Percentiles rank a stretch among this genome's conserved stretches.
Conservation (phyloP, 2,888 invertebrate genomes). For the Athetis lepigone region DNA sequence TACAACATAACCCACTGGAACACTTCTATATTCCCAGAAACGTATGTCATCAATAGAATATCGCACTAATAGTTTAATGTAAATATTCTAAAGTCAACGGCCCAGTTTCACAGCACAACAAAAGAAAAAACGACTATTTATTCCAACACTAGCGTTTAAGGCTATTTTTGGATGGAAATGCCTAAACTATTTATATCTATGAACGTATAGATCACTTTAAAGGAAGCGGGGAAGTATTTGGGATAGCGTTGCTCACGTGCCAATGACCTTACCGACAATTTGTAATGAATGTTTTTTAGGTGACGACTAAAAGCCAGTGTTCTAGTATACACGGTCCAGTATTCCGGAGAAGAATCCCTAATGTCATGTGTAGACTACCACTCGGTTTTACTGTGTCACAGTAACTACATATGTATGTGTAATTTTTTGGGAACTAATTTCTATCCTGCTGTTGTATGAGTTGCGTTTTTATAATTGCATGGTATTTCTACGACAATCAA, state of each 20-base stretch:
- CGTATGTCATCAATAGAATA: slow-evolving; percentile 46
- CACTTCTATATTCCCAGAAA: slow-evolving; percentile 34
- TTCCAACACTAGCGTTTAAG: slow-evolving; percentile 50
- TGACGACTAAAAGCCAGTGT: background rate
- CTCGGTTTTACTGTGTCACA: no score
- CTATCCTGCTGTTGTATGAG: no score
- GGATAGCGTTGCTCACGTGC: slow-evolving; percentile 64
- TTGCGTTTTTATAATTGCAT: no score
- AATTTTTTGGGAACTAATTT: no score
- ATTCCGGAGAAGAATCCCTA: no score
- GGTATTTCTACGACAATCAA: no score
- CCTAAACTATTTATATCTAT: slow-evolving; percentile 57
- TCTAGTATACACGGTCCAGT: no score
- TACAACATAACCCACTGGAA: slow-evolving; percentile 18
- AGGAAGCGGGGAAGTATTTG: slow-evolving; percentile 60
- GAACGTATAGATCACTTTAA: slow-evolving; percentile 60
- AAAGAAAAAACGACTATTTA: slow-evolving; percentile 54
- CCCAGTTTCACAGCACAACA: slow-evolving; percentile 52
- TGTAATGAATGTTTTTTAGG: slow-evolving; percentile 29
- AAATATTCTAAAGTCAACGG: slow-evolving; percentile 53
- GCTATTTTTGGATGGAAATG: slow-evolving; percentile 52
- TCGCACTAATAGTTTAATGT: slow-evolving; percentile 47
- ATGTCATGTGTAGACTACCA: no score
- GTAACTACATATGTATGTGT: no score
- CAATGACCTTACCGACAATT: slow-evolving; percentile 69